Base-by-base conservation (phyloP, 1,140 invertebrate species). In the Sycophaga agraensis region DNA sequence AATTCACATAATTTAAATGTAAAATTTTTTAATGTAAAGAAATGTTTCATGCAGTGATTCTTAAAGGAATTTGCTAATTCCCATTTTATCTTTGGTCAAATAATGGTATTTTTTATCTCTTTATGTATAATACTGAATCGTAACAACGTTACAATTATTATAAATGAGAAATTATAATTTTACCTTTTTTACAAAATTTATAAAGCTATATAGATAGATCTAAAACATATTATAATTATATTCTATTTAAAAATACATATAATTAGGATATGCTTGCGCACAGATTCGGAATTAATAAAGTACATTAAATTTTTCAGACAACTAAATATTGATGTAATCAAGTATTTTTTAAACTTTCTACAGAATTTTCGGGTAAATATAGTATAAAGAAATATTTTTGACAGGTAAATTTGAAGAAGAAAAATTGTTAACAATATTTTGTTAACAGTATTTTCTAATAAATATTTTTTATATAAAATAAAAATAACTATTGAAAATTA, bases 201-300 rank as follows among this genome's bases (percentile, higher is more conserved):
- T 43, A 59, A 59, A 59, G 48, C 48, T 59, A 42, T n/a, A 31
- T 50, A n/a, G n/a, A n/a, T n/a, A n/a, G n/a, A n/a, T n/a, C n/a
- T 48, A 16, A 2, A 51, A n/a, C 57, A 34, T 48, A 49, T 21
- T 39, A 49, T 37, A 58, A 26, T 31, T 49, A 35, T 35, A 35
- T 35, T 26, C 16, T 16, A 26, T 9, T 49, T 9, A 31, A 26
- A 31, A 49, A 49, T 11, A 8, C 8, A 2, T 6, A 31, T 31
- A 31, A 12, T 2, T 19, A 31, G 1, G 2, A 11, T 17, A 17
- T 53, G 16, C 12, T 17, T 21, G 26, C 34, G 19, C 8, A n/a
- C 4, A 6, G 7, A 9, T 49, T 49, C 46, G 12, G 2, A n/a
- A 8, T 9, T 31, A n/a, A 17, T 28, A 31, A 5, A 31, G 6